Base-by-base conservation (phyloP, 2,797 vertebrate genomes). In the Merluccius polli region DNA sequence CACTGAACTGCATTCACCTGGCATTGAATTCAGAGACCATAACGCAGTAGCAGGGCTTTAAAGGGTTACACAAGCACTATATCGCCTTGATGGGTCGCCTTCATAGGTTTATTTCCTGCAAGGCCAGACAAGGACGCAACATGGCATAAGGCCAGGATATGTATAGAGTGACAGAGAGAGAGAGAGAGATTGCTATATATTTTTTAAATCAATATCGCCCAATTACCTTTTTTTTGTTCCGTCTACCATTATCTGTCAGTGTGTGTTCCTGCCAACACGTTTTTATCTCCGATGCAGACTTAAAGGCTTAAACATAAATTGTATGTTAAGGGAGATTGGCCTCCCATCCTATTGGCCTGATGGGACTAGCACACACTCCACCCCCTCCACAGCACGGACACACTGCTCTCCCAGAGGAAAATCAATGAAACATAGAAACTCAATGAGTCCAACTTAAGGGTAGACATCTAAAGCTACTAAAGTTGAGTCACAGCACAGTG, bases 351-450 rank as follows among this genome's bases (percentile, higher is more conserved):
- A 69, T 69, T 69, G 67, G 67, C 67, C 67, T 21, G 32, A 69
- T 69, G 16, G 31, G 32, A 18, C 67, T 18, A 69, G 67, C 6
- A 41, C 70, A 72, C 70, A 72, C 70, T 36, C 70, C 59, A 27
- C 59, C 59, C 59, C 59, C 59, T 8, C 10, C 24, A 52, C 1
- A 21, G 44, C 44, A 52, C 24, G 11, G 59, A 2, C 52, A 65
- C n/a, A 27, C 3, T 65, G 59, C 59, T 52, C 52, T 27, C 52
- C n/a, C 6, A 63, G n/a, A 63, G 52, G 52, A 63, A 63, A 63
- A 63, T 63, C 52, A 63, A 63, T 63, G 52, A 24, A 63, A 63
- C 6, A 63, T 63, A 63, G 52, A 63, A 27, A 63, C 52, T 63
- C 7, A 52, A 52, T 15, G 21, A 59, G 52, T 48, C 44, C 44